Base-by-base conservation (phyloP, 2,888 invertebrate genomes). In the Plebejus argus region DNA sequence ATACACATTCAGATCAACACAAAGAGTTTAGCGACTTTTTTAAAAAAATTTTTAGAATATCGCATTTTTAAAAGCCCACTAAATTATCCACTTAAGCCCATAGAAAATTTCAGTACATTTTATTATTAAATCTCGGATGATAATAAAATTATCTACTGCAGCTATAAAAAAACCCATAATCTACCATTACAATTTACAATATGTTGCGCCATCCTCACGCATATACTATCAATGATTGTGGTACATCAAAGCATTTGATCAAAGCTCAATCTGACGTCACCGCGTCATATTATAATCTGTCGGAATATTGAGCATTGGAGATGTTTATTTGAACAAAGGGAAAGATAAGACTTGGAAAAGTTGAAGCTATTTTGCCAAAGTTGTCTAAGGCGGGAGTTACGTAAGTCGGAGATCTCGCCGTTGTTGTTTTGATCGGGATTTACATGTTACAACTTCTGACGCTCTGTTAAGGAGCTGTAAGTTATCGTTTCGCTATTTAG, bases 321-420 rank as follows among this genome's bases (percentile, higher is more conserved):
- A 23, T 28, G 28, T 66, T 66, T 66, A 15, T 28, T 66, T 66
- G 66, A 66, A 66, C 66, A 66, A 66, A 66, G 66, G 66, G 66
- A 15, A 33, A 18, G 66, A 61, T 61, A 61, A 61, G 12, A 61
- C 61, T 61, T 10, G 61, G 61, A 61, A 61, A 61, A 33, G 66
- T 66, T 66, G 66, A 20, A 66, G 66, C 15, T 66, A 66, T 66
- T 66, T 66, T 66, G 66, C 28, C 66, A 15, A 66, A 66, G 66
- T 66, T 66, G 58, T 28, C 66, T 28, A 28, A 66, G 66, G 28
- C 15, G 0, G 15, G 28, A 66, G 66, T 33, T 28, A 33, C 66
- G 66, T 15, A 33, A 66, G 28, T 66, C 20, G 23, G 23, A 28
- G 66, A 18, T 66, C 15, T 18, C 5, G 66, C 28, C 15, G 28